phyloP scores from a whole-genome alignment of 2,113 vertebrate genomes.

The Ptyas mucosa region DNA sequence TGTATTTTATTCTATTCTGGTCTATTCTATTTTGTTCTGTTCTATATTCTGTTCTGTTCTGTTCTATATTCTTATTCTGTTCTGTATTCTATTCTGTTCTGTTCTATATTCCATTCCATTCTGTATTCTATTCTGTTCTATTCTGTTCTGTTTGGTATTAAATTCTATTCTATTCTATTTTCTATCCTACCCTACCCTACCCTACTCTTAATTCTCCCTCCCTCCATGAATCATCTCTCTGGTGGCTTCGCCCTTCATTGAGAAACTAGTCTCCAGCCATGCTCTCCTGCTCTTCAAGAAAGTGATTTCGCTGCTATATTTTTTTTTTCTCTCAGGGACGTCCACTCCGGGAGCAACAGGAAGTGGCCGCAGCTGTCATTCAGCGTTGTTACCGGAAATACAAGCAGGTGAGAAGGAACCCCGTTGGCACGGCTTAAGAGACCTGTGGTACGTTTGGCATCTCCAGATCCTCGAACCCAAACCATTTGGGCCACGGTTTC shows the following conservation, averaged over 20 bases:
- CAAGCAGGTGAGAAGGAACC: conserved; percentile 84
- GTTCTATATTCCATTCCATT: too few species aligned
- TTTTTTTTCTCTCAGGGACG: conserved; percentile 74
- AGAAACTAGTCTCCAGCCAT: not conserved
- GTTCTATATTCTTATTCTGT: too few species aligned
- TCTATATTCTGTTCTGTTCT: too few species aligned
- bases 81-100: too few species aligned
- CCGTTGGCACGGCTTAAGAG: not conserved
- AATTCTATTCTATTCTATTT: too few species aligned
- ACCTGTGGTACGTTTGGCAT: not conserved
- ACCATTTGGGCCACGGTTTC: not conserved
- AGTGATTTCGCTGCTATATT: not conserved
- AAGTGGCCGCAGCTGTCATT: conserved; percentile 95
- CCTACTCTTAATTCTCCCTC: too few species aligned
- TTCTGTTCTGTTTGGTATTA: too few species aligned
- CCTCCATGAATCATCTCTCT: not conserved
- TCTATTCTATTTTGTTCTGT: too few species aligned
- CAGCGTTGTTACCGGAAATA: conserved; percentile 99
- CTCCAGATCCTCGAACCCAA: not conserved
- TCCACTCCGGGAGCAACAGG: conserved; percentile 92
- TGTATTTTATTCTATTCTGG: too few species aligned
- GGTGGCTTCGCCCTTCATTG: not conserved
- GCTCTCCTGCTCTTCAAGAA: not conserved
- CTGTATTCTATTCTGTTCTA: too few species aligned
- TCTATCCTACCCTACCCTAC: too few species aligned